A percentile compares a stretch with the other conserved stretches of the same genome.
Evolutionary conservation across 2,888 invertebrate genomes (phyloP).

Genomic region (Clivina fossor): DNA sequence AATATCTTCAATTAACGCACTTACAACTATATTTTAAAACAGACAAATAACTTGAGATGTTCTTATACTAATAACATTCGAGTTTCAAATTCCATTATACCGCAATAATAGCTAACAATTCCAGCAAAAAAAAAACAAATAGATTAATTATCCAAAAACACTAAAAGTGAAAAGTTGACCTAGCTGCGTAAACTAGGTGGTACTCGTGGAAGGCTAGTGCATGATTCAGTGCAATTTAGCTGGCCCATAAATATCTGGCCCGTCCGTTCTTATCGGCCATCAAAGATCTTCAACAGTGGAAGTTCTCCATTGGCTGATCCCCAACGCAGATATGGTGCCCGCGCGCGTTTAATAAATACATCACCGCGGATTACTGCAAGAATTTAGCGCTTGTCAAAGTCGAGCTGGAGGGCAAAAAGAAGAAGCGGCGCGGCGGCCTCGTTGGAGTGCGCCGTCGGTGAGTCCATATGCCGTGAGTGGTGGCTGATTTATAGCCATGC

Average conservation of each 20-base stretch:
- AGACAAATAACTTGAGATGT: no score
- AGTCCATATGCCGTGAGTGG: no score
- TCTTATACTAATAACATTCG: no score
- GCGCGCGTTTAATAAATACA: slow-evolving; percentile 27
- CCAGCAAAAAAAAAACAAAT: neutral
- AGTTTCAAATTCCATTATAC: neutral
- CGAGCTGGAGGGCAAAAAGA: neutral
- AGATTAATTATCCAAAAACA: no score
- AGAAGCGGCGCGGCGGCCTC: no score
- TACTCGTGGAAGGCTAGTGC: slow-evolving; percentile 21
- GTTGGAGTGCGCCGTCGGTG: no score
- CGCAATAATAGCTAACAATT: neutral
- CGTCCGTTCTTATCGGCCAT: slow-evolving; percentile 7
- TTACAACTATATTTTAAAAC: no score
- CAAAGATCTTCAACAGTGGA: slow-evolving; percentile 7
- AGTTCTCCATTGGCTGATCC: slow-evolving; percentile 12
- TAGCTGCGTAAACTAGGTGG: slow-evolving; percentile 11
- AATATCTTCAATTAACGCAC: no score
- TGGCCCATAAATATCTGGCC: slow-evolving; percentile 17
- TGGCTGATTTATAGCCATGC: slow-evolving; percentile 20
- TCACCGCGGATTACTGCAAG: slow-evolving; percentile 23
- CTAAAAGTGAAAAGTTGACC: no score
- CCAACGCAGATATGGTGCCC: slow-evolving; percentile 14
- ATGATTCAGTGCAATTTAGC: slow-evolving; percentile 28
- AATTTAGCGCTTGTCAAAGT: slow-evolving; percentile 28